Percentiles rank a stretch among this genome's conserved stretches.
Evolutionary conservation across 2,888 invertebrate genomes (phyloP).

Genomic region (Noctua comes): DNA sequence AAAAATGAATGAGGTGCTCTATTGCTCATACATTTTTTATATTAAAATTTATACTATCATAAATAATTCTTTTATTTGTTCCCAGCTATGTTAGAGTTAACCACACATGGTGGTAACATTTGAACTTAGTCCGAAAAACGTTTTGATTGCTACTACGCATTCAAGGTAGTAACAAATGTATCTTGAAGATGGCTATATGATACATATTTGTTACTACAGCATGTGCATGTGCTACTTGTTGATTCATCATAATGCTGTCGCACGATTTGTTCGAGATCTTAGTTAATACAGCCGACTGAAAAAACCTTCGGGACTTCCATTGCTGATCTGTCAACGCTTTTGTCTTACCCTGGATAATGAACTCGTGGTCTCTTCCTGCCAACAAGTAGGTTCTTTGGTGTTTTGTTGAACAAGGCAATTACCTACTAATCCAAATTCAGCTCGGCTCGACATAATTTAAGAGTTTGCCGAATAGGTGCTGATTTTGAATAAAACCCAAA

Average conservation of each 20-base stretch:
- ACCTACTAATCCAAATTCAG: no score
- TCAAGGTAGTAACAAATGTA: no score
- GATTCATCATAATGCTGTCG: not conserved
- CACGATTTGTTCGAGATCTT: not conserved
- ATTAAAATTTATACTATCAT: constrained; percentile 70
- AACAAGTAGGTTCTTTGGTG: not conserved
- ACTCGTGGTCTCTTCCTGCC: not conserved
- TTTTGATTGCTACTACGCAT: not conserved
- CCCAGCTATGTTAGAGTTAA: not conserved
- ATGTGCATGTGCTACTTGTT: no score
- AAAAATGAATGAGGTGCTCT: constrained; percentile 84
- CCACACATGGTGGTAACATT: not conserved
- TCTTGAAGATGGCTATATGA: no score
- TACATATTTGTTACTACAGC: no score
- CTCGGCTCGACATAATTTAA: no score
- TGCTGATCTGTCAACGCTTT: not conserved
- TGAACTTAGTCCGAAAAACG: not conserved
- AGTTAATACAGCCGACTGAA: not conserved
- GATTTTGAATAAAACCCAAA: no score
- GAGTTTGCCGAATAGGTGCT: no score
- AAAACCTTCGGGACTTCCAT: not conserved
- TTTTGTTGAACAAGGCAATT: not conserved
- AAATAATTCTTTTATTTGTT: constrained; percentile 55
- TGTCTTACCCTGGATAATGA: no score
- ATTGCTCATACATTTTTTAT: constrained; percentile 82